Evolutionary conservation across 2,888 invertebrate species (phyloP).

Genomic region (Nebria brevicollis): DNA sequence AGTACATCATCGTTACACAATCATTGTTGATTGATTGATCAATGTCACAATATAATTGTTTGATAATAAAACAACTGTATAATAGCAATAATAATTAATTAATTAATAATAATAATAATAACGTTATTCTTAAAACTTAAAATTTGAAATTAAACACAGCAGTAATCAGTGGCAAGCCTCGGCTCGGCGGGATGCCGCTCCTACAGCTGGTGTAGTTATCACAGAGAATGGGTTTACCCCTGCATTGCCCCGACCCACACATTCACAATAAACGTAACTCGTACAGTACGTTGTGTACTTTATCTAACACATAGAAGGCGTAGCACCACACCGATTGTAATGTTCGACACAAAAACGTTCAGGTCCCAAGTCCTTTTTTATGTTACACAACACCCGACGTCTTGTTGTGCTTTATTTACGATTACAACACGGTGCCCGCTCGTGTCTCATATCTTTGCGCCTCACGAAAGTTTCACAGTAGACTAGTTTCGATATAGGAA

Average conservation of each 20-base stretch:
- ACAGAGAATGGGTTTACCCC: constrained; percentile 56
- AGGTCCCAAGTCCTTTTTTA: neutral
- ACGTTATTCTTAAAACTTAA: constrained; percentile 51
- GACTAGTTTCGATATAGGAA: constrained; percentile 67
- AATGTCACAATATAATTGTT: constrained; percentile 19
- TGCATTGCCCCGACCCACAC: constrained; percentile 64
- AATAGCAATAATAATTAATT: constrained; percentile 49
- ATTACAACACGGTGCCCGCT: constrained; percentile 23
- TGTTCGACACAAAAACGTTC: neutral
- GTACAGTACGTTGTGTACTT: neutral
- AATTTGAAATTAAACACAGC: constrained; percentile 56
- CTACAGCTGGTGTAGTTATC: constrained; percentile 62
- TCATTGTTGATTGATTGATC: constrained; percentile 4
- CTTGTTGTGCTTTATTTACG: neutral
- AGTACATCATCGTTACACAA: constrained; percentile 14
- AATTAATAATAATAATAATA: constrained; percentile 53
- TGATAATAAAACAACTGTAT: constrained; percentile 26
- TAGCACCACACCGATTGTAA: neutral
- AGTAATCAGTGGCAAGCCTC: constrained; percentile 57
- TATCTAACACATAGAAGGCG: constrained; percentile 5
- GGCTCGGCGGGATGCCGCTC: constrained; percentile 55
- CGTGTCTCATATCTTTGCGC: constrained; percentile 56
- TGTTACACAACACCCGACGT: neutral
- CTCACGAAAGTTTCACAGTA: constrained; percentile 49
- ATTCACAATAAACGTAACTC: constrained; percentile 41